Evolutionary conservation across 2,797 vertebrate genomes (phyloP), one percentile per base, ranked within the genome.

Genomic region (Gila robusta): DNA sequence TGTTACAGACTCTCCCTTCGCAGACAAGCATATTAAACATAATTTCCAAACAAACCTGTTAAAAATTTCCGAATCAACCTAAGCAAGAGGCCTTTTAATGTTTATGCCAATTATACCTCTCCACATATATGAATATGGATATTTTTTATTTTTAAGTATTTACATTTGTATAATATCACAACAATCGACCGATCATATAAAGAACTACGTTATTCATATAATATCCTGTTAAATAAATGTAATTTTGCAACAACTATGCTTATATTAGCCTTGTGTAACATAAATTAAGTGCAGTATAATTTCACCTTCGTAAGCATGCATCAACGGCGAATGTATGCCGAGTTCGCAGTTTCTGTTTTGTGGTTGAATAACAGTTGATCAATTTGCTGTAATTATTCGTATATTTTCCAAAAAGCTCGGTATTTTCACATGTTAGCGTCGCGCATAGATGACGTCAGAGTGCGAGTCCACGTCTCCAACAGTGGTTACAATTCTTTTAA

Each of bases 11-110:
- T 77, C 56, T 72, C 73, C 82, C 85, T 81, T 73, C 74, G 81
- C 83, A 84, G 39, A 23, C 32, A 83, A 87, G 72, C 82, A 49
- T 71, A 59, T 62, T 69, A 56, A 85, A 44, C 47, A 71, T 83
- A 5, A 70, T 80, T 81, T 85, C 37, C 44, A 2, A 28, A 23
- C 35, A 85, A 69, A 26, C 37, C 23, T 26, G 56, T 41, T n/a
- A 62, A 64, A 28, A 66, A 17, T 66, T 7, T 32, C 28, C 64
- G 0, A 32, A 66, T 11, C 62, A 66, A 66, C 62, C 26, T 2
- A 28, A 44, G 37, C 37, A 44, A 28, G 37, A 28, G 41, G 44
- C 35, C 49, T 76, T 83, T 67, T 52, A 86, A 54, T 88, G 66
- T 56, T 72, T 79, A 39, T 71, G 35, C 23, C n/a, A 84, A 19